A percentile compares a stretch with the other conserved stretches of the same genome.
Conservation (phyloP, 2,797 vertebrate species). For the Brachyrhaphis roseni region DNA sequence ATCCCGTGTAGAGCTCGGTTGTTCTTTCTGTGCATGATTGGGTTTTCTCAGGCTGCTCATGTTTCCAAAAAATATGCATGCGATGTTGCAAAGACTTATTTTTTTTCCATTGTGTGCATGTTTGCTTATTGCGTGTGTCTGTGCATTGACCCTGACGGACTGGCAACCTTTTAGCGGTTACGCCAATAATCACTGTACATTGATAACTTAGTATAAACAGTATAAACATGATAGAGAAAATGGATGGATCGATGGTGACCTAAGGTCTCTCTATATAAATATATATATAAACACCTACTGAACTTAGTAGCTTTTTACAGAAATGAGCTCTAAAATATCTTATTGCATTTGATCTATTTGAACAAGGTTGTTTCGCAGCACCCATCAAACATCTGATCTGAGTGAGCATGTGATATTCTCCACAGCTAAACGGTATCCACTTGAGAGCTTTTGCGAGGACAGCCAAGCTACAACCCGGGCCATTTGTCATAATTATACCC, state of each 20-base stretch:
- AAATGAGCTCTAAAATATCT: neutral
- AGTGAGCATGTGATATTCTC: neutral
- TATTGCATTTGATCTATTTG: neutral
- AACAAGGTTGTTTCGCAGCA: neutral
- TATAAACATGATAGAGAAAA: neutral
- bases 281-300: neutral
- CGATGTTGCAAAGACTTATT: neutral
- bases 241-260: neutral
- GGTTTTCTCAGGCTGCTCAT: neutral
- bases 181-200: neutral
- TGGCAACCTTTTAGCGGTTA: neutral
- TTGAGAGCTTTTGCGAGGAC: constrained; percentile 20
- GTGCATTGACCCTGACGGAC: neutral
- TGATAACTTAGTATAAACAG: neutral
- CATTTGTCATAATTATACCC: constrained; percentile 58
- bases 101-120: neutral
- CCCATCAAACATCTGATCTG: constrained; percentile 6
- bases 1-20: neutral
- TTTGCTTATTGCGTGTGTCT: neutral
- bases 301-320: neutral
- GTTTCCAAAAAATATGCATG: neutral
- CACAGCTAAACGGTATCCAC: neutral
- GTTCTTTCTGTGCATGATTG: neutral
- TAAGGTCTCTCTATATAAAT: neutral
- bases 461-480: constrained; percentile 31